Percentiles rank a stretch among this genome's conserved stretches.
Evolutionary conservation across 2,888 invertebrate genomes (phyloP).

Genomic region (Pyrochroa serraticornis): DNA sequence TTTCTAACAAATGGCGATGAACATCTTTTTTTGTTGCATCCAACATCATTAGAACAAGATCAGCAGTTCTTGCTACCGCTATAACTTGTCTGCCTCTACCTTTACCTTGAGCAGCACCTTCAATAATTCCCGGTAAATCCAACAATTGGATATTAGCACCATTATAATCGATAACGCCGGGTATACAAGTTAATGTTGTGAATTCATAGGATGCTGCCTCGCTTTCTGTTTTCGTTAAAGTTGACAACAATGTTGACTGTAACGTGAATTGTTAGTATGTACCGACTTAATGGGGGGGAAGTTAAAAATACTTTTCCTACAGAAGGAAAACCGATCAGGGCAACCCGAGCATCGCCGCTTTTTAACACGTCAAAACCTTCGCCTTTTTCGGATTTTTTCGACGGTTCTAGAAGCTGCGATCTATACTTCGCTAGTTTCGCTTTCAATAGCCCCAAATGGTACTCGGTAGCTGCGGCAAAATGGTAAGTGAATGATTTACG

Average conservation of each 20-base stretch:
- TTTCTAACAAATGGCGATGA: slow-evolving; percentile 88
- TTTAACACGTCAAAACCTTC: slow-evolving; percentile 99
- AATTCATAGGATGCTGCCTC: slow-evolving; percentile 99
- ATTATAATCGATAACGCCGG: slow-evolving; percentile 97
- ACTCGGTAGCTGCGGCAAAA: slow-evolving; percentile 87
- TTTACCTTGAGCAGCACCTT: slow-evolving; percentile 89
- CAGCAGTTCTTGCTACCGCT: slow-evolving; percentile 97
- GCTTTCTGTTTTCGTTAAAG: slow-evolving; percentile 93
- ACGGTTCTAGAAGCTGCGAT: slow-evolving; percentile 91
- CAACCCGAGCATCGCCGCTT: slow-evolving; percentile 97
- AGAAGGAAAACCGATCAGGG: slow-evolving; percentile 97
- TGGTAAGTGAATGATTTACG: background rate
- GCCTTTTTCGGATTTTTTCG: slow-evolving; percentile 93
- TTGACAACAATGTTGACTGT: slow-evolving; percentile 92
- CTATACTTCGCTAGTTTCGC: slow-evolving; percentile 96
- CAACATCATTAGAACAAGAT: slow-evolving; percentile 98
- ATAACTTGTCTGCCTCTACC: slow-evolving; percentile 72
- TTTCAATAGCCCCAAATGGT: slow-evolving; percentile 96
- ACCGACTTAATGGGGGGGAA: background rate
- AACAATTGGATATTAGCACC: slow-evolving; percentile 98
- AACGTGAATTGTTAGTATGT: slow-evolving; percentile 23
- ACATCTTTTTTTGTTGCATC: slow-evolving; percentile 99
- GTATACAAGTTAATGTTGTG: slow-evolving; percentile 98
- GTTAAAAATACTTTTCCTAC: slow-evolving; percentile 81
- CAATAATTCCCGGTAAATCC: slow-evolving; percentile 99